These are phyloP conservation scores for Morpho achilles DNA, from an alignment of 2,888 invertebrate genomes.

Conservation along the genomic window DNA sequence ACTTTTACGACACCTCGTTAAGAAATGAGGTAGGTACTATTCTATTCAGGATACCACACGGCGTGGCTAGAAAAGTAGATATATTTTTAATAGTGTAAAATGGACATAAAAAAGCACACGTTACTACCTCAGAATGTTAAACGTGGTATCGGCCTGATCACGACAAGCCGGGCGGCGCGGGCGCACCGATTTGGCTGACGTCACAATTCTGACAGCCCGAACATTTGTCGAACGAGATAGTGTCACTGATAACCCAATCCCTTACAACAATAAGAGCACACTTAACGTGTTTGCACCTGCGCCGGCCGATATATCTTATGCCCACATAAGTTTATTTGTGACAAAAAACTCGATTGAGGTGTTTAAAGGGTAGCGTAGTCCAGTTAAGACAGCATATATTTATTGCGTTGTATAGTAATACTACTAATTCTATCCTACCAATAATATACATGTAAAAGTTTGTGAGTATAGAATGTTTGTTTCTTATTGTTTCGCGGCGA, in stretches of 20 bases:
- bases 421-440: too few relatives aligned
- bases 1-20: too few relatives aligned
- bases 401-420: too few relatives aligned
- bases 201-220: conserved; percentile 76
- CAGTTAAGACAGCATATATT: too few relatives aligned
- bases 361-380: not conserved
- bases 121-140: conserved; percentile 34
- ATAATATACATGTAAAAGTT: too few relatives aligned
- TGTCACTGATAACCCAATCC: conserved; percentile 78
- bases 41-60: too few relatives aligned
- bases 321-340: conserved; percentile 51
- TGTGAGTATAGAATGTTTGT: too few relatives aligned
- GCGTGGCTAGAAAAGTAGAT: too few relatives aligned
- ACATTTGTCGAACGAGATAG: conserved; percentile 78
- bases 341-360: conserved; percentile 11
- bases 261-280: conserved; percentile 78
- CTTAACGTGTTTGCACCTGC: conserved; percentile 80
- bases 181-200: conserved; percentile 68
- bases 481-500: too few relatives aligned
- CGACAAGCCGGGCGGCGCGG: conserved; percentile 43
- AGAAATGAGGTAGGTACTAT: too few relatives aligned
- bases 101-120: conserved; percentile 20
- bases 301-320: conserved; percentile 50
- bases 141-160: conserved; percentile 58
- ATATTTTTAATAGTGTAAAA: not conserved